phyloP scores from a whole-genome alignment of 1,140 invertebrate genomes.

The Zaprionus ornatus region DNA sequence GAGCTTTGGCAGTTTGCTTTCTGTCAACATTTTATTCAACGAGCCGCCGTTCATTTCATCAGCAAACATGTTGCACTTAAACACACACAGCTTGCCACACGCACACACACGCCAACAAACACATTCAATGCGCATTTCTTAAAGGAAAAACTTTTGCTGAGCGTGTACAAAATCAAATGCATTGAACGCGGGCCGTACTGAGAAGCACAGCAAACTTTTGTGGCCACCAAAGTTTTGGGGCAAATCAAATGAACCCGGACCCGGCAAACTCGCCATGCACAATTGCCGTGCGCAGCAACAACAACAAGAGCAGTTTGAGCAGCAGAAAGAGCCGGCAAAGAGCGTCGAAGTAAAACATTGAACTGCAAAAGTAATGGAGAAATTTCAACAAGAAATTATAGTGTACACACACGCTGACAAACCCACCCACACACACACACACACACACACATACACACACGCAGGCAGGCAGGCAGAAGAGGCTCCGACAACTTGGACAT shows the following conservation, averaged over 20 bases:
- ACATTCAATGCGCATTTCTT: slow-evolving; percentile 38
- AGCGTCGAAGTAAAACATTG: slow-evolving; percentile 74
- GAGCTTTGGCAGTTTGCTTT: slow-evolving; percentile 72
- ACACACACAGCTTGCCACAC: slow-evolving; percentile 39
- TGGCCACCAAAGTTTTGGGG: slow-evolving; percentile 77
- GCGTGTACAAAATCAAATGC: slow-evolving; percentile 77
- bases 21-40: slow-evolving; percentile 76
- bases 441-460: slow-evolving; percentile 12
- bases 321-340: slow-evolving; percentile 21
- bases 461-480: neutral
- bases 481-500: slow-evolving; percentile 26
- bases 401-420: slow-evolving; percentile 47
- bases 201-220: slow-evolving; percentile 75
- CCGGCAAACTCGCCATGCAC: slow-evolving; percentile 72
- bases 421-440: slow-evolving; percentile 26
- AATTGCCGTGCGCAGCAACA: slow-evolving; percentile 46
- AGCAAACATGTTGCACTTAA: slow-evolving; percentile 71
- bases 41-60: slow-evolving; percentile 58
- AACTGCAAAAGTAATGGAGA: slow-evolving; percentile 77
- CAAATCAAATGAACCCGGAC: slow-evolving; percentile 75
- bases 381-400: slow-evolving; percentile 76
- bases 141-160: slow-evolving; percentile 50
- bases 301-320: slow-evolving; percentile 6
- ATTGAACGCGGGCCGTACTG: slow-evolving; percentile 63
- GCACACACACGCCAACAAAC: neutral